Conservation (phyloP, 2,797 vertebrate genomes). For the Orestias chungarensis region DNA sequence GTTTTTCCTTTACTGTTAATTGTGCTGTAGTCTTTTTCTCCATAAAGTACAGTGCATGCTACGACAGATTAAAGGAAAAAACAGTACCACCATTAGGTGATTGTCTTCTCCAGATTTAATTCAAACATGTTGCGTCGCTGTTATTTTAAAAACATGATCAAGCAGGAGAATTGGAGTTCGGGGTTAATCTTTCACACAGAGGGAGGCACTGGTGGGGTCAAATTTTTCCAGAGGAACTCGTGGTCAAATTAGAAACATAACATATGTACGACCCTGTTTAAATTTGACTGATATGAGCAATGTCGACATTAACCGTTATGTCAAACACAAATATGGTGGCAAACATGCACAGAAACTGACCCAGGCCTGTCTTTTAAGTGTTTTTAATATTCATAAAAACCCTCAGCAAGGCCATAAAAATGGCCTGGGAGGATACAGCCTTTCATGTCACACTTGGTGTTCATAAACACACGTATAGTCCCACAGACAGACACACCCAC, state of each 20-base stretch:
- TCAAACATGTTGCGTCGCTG: slow-evolving; percentile 1
- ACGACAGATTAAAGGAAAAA: slow-evolving; percentile 44
- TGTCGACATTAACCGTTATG: slow-evolving; percentile 9
- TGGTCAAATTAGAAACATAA: slow-evolving; percentile 15
- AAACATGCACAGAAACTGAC: slow-evolving; percentile 10
- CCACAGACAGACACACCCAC: slow-evolving; percentile 4
- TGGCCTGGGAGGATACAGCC: slow-evolving; percentile 34
- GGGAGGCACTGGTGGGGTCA: slow-evolving; percentile 50
- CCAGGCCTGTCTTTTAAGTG: not conserved
- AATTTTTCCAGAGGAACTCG: slow-evolving; percentile 33
- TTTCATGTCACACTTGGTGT: slow-evolving; percentile 11
- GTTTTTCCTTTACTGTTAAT: not conserved
- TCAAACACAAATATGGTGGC: not conserved
- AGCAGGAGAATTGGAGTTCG: not conserved
- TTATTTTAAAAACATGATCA: slow-evolving; percentile 12
- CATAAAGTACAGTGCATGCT: slow-evolving; percentile 11
- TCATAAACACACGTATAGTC: slow-evolving; percentile 2
- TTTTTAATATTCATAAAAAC: slow-evolving; percentile 68
- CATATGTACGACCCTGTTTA: not conserved
- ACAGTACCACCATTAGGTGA: slow-evolving; percentile 51
- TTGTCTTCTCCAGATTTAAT: slow-evolving; percentile 44
- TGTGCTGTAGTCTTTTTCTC: not conserved
- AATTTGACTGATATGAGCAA: slow-evolving; percentile 9
- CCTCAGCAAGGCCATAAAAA: slow-evolving; percentile 29
- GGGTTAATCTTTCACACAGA: slow-evolving; percentile 9